Conservation (phyloP, 1,140 invertebrate species). For the Drosophila ananassae region DNA sequence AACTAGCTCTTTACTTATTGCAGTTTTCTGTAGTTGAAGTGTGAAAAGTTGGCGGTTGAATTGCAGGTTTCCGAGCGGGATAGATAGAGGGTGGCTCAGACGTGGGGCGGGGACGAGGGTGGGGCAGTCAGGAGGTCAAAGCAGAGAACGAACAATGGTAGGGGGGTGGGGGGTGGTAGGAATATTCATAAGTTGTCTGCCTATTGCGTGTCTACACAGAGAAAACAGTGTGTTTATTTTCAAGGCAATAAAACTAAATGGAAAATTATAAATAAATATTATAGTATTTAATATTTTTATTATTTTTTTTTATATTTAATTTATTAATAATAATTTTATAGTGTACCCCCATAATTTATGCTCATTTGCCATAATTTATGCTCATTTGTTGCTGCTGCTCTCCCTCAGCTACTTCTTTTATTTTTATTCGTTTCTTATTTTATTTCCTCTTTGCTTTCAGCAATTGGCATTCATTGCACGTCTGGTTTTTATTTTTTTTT, state of each 20-base stretch:
- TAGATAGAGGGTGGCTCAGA: not conserved
- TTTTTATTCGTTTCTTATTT: not conserved
- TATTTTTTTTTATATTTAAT: not conserved
- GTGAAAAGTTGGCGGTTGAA: constrained; percentile 72
- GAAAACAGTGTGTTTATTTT: constrained; percentile 1
- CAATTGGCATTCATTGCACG: constrained; percentile 65
- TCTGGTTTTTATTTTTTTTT: constrained; percentile 46
- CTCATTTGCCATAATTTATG: constrained; percentile 76
- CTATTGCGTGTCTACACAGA: constrained; percentile 26
- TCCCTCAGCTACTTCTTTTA: constrained; percentile 18
- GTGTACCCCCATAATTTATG: constrained; percentile 16
- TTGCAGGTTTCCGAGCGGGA: constrained; percentile 48
- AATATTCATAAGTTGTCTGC: constrained; percentile 30
- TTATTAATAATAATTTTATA: constrained; percentile 8
- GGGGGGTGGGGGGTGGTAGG: constrained; percentile 16
- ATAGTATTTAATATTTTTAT: not conserved
- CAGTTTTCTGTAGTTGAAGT: constrained; percentile 57
- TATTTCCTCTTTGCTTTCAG: constrained; percentile 14
- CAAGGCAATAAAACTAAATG: not conserved
- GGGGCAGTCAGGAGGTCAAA: constrained; percentile 7
- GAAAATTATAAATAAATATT: not conserved
- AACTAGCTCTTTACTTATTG: constrained; percentile 37
- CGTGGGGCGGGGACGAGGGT: not conserved
- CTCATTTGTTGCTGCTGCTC: constrained; percentile 49
- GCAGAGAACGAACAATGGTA: constrained; percentile 15